Evolutionary conservation across 35 echinoderm and acorn worm genomes (phyloP).

Genomic region (Hemicentrotus pulcherrimus): DNA sequence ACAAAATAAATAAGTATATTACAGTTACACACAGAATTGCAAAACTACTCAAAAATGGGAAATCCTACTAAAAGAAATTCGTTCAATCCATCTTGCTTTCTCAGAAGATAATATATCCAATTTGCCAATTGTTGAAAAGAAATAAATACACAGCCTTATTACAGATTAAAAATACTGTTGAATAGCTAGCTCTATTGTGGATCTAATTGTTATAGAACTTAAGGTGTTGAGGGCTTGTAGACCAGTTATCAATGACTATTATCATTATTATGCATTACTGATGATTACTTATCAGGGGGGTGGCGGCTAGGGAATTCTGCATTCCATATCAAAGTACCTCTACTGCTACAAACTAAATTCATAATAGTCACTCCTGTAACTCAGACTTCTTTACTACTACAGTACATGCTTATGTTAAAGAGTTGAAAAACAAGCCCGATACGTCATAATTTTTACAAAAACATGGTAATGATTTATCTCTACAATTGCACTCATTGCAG

Average conservation of each 20-base stretch:
- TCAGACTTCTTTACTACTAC: background rate
- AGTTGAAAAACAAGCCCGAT: too few species aligned
- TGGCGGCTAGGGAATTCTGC: too few species aligned
- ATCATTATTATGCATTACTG: too few species aligned
- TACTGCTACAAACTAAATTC: background rate
- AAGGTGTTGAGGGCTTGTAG: too few species aligned
- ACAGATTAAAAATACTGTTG: background rate
- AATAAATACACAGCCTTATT: background rate
- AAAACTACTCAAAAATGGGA: background rate
- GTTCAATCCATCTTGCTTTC: background rate
- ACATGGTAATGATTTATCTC: background rate
- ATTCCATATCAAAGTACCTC: too few species aligned
- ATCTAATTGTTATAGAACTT: too few species aligned
- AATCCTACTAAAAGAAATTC: background rate
- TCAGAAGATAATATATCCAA: too few species aligned
- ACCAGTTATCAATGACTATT: too few species aligned
- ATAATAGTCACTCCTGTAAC: background rate
- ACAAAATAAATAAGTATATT: constrained; percentile 57
- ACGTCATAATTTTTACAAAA: background rate
- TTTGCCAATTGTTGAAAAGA: background rate
- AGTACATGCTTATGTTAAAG: background rate
- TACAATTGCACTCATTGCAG: constrained; percentile 3
- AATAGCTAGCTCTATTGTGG: too few species aligned
- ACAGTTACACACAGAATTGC: constrained; percentile 21
- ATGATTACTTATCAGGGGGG: too few species aligned